Percentiles rank a stretch among this genome's conserved stretches.
Evolutionary conservation across 2,113 vertebrate genomes (phyloP).

Genomic region (Lepisosteus oculatus): DNA sequence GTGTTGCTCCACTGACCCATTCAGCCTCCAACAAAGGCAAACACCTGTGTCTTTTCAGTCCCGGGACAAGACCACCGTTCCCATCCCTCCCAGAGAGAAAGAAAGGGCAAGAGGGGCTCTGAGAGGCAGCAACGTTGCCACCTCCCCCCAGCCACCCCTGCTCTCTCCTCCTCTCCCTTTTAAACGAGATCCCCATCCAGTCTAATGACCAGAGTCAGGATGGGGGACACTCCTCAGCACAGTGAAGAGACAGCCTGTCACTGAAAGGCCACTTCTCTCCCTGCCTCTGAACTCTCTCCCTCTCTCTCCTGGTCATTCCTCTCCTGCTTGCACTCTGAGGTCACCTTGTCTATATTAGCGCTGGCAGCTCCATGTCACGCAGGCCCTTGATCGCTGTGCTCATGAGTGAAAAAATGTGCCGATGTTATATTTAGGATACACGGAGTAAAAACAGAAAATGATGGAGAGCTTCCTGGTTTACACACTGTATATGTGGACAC

Average conservation of each 20-base stretch:
- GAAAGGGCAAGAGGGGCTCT: slow-evolving; percentile 55
- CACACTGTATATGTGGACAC: too few species aligned
- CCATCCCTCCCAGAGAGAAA: slow-evolving; percentile 53
- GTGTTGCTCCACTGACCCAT: slow-evolving; percentile 38
- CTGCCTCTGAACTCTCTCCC: slow-evolving; percentile 20
- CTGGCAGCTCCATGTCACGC: too few species aligned
- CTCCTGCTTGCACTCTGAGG: too few species aligned
- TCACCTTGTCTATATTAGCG: too few species aligned
- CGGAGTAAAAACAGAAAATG: too few species aligned
- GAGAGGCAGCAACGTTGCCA: slow-evolving; percentile 42
- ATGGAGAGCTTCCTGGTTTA: too few species aligned
- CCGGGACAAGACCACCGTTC: slow-evolving; percentile 64
- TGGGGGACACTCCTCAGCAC: not conserved
- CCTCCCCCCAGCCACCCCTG: slow-evolving; percentile 17
- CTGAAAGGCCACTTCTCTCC: slow-evolving; percentile 1
- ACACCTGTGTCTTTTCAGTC: slow-evolving; percentile 74
- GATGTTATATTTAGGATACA: too few species aligned
- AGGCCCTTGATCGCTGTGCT: too few species aligned
- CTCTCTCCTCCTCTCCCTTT: not conserved
- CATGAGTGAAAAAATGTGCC: too few species aligned
- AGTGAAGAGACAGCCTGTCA: not conserved
- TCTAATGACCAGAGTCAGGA: not conserved
- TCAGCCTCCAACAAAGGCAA: slow-evolving; percentile 63
- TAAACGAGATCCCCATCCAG: not conserved
- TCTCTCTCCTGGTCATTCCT: too few species aligned